Evolutionary conservation across 2,797 vertebrate genomes (phyloP), one percentile per base, ranked within the genome.

Genomic region (Oceanodroma leucorhoa): DNA sequence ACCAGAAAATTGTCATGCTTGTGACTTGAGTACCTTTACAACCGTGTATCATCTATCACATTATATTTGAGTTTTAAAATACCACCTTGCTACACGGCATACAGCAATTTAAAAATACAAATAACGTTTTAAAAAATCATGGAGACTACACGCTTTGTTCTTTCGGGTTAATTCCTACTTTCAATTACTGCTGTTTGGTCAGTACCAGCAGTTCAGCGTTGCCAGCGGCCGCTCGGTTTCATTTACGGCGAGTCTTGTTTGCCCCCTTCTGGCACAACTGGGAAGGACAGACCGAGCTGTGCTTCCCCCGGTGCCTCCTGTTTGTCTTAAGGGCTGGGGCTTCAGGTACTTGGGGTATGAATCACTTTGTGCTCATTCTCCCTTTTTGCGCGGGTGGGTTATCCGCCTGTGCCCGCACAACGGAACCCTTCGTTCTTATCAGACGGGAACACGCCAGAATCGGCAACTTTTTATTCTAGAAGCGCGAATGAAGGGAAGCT

Each of bases 201-300:
- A 45, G 69, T 3, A 2, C 48, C 3, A 12, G 41, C 30, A 11
- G 57, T 3, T 27, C 51, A 1, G 64, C 2, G 1, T 1, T 7
- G 51, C 23, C 51, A 6, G 23, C 0, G 30, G 34, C 30, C 1
- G 4, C 55, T 13, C 27, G 1, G 45, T 30, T 8, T 30, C 3
- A 30, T 71, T 82, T 91, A 6, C 8, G 67, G 14, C 55, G 96
- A 82, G 61, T 61, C 97, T 94, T 15, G 91, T 20, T 32, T 93
- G 53, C 97, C 96, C 97, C 65, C 97, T 87, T 81, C 94, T 85
- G 97, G 96, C 18, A 1, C 1, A 14, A 4, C 10, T 2, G 12
- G 61, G 43, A 70, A 70, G 18, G n/a, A 70, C 89, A 32, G 61
- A 16, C 12, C 9, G 3, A 36, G 38, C 45, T 48, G 14, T 0